Percentiles rank a stretch among this genome's conserved stretches.
These are phyloP conservation scores for Vanessa atalanta DNA, from an alignment of 1,140 invertebrate species.

Conservation along the genomic window DNA sequence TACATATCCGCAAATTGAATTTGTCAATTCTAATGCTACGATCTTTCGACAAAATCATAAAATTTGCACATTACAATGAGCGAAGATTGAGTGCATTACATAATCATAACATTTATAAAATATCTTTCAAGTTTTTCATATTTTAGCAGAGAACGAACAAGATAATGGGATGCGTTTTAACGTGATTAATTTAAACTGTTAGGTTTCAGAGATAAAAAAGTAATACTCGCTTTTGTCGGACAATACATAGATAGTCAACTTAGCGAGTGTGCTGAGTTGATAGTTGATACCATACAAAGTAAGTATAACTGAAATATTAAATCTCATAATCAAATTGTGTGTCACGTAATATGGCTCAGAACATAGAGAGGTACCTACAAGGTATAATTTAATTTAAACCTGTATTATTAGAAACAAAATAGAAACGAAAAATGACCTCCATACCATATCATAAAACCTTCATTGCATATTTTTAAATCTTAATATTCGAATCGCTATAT, in stretches of 20 bases:
- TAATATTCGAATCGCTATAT: background rate
- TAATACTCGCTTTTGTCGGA: background rate
- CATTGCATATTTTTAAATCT: background rate
- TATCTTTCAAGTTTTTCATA: background rate
- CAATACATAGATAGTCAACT: constrained; percentile 2
- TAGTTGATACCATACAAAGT: constrained; percentile 44
- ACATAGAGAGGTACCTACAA: constrained; percentile 33
- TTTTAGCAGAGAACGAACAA: background rate
- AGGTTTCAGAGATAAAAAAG: background rate
- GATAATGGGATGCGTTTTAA: background rate
- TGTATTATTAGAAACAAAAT: background rate
- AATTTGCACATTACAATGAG: constrained; percentile 1
- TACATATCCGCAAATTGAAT: background rate
- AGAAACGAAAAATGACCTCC: background rate
- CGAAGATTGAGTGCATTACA: constrained; percentile 19
- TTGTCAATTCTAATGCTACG: background rate
- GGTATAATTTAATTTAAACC: constrained; percentile 34
- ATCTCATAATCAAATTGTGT: constrained; percentile 50
- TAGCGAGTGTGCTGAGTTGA: constrained; percentile 9
- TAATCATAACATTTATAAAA: constrained; percentile 6
- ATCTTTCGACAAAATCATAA: background rate
- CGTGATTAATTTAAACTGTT: background rate
- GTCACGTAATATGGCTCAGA: constrained; percentile 43
- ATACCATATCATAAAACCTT: background rate
- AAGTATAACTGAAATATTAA: constrained; percentile 47